Evolutionary conservation across 2,888 invertebrate genomes (phyloP), one percentile per base, ranked within the genome.

Genomic region (Notodonta ziczac): DNA sequence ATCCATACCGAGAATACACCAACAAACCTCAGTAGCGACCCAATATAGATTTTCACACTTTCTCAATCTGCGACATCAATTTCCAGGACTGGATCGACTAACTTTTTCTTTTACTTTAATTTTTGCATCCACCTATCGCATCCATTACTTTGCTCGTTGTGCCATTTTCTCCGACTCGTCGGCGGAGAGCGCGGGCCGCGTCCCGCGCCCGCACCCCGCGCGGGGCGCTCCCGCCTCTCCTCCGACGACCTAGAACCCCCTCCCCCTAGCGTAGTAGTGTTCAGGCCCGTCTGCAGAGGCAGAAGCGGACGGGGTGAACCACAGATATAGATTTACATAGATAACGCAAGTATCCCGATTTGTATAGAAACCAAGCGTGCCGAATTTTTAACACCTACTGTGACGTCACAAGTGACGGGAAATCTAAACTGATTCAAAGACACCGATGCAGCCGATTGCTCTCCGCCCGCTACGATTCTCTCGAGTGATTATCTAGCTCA

Each of bases 1-100:
- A 51, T 57, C 7, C 42, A 53, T 54, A 62, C 13, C 32, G 54
- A 8, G 67, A 71, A 73, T 77, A 73, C 73, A 76, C 73, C 74
- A 74, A 74, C 66, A 67, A 57, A 16, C 50, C 14, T 52, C 42
- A 12, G 8, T 50, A n/a, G 4, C 50, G 16, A 9, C 12, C 8
- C 16, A 9, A 50, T 50, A 9, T 35, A 16, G 14, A 50, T 16
- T 8, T 0, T 50, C 7, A 50, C 16, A 50, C 16, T 46, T 46
- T 13, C 50, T 50, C 50, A 50, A 50, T 4, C 4, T 16, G 6
- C 16, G 51, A 48, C 61, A 64, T 69, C 14, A 46, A 72, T 60
- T 91, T 91, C 70, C 91, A 93, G 93, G 92, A 90, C 65, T 93
- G 92, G 93, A 86, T 90, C 81, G 90, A 92, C 88, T 93, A 93